phyloP scores from a whole-genome alignment of 2,113 vertebrate species.

The Rhinolophus ferrumequinum region DNA sequence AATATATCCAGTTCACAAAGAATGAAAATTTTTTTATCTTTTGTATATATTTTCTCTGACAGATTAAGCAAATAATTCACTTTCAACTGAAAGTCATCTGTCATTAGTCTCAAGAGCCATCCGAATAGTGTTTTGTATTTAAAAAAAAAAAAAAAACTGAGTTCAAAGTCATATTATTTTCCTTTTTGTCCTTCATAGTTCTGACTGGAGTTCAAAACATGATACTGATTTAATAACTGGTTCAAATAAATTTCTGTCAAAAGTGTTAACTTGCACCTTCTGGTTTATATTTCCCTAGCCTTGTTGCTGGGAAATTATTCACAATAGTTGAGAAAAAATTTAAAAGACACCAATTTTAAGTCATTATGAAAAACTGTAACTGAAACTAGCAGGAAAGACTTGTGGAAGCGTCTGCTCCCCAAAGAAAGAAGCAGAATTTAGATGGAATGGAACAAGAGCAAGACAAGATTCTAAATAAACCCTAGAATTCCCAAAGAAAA shows the following conservation, averaged over 20 bases:
- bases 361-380: neutral
- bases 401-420: neutral
- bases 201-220: constrained; percentile 1
- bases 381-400: neutral
- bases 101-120: neutral
- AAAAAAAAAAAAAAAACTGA: neutral
- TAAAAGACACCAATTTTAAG: neutral
- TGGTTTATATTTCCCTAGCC: neutral
- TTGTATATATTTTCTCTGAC: neutral
- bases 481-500: constrained; percentile 8
- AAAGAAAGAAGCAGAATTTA: constrained; percentile 7
- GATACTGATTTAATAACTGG: neutral
- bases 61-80: neutral
- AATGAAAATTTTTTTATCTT: constrained; percentile 12
- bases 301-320: neutral
- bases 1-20: neutral
- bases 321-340: neutral
- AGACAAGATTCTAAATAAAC: constrained; percentile 46
- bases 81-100: neutral
- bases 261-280: neutral
- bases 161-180: constrained; percentile 2
- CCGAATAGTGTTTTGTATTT: neutral
- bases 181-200: neutral
- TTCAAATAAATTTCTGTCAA: neutral
- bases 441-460: neutral